Conservation (phyloP, 2,113 vertebrate species). For the Hemicordylus capensis region DNA sequence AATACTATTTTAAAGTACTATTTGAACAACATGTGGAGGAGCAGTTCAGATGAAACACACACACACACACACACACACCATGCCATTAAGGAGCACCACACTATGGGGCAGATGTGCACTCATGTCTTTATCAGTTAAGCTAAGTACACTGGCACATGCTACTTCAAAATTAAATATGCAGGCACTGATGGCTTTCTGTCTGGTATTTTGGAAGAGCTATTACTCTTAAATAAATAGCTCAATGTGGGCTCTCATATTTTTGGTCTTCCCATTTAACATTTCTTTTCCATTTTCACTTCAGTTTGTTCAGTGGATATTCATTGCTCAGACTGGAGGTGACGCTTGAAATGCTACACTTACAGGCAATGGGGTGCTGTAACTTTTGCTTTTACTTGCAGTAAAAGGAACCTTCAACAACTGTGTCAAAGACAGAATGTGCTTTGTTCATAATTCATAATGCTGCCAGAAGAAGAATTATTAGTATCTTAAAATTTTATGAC, state of each 20-base stretch:
- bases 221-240: neutral
- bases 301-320: neutral
- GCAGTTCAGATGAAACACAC: neutral
- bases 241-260: too few species aligned
- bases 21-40: neutral
- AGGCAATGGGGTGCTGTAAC: constrained; percentile 39
- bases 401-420: constrained; percentile 46
- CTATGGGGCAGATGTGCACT: too few species aligned
- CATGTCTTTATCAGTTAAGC: too few species aligned
- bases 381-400: constrained; percentile 53
- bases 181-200: too few species aligned
- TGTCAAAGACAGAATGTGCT: constrained; percentile 43
- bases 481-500: constrained; percentile 69
- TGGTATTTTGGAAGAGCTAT: too few species aligned
- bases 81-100: too few species aligned
- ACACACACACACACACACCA: too few species aligned
- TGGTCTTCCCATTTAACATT: neutral
- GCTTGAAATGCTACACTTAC: constrained; percentile 8
- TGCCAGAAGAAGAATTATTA: constrained; percentile 61
- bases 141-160: neutral
- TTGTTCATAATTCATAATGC: constrained; percentile 66
- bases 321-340: neutral
- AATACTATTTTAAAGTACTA: too few species aligned
- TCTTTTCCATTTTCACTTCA: constrained; percentile 6
- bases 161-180: neutral